Evolutionary conservation across 2,113 vertebrate species (phyloP).

Genomic region (Hippocampus barbouri): DNA sequence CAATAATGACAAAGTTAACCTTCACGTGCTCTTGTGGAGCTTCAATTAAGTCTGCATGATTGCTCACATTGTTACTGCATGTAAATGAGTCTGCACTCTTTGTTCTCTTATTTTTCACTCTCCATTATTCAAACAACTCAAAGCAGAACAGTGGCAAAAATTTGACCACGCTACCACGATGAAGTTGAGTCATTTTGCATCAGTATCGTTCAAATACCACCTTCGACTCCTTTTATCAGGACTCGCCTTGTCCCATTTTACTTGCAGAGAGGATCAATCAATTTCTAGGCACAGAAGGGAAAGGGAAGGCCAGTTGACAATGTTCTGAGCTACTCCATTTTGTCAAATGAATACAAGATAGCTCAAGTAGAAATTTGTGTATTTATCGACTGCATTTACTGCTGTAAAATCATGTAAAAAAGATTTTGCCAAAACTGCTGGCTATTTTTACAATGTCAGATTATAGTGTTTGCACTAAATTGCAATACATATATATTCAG

Average conservation of each 20-base stretch:
- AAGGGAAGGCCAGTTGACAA: too few relatives aligned
- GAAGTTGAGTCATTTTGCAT: neutral
- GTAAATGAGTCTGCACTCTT: slow-evolving; percentile 42
- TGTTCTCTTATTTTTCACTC: slow-evolving; percentile 31
- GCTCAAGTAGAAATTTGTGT: too few relatives aligned
- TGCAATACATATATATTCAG: neutral
- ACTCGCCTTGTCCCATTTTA: neutral
- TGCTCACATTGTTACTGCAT: slow-evolving; percentile 57
- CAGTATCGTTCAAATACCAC: neutral
- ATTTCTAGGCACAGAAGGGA: neutral
- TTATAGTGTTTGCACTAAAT: too few relatives aligned
- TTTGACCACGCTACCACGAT: slow-evolving; percentile 10
- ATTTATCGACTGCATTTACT: too few relatives aligned
- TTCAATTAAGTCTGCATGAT: slow-evolving; percentile 63
- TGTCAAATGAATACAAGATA: too few relatives aligned
- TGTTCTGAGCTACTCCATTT: neutral
- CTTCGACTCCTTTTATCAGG: neutral
- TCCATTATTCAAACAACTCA: slow-evolving; percentile 11
- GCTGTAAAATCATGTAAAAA: too few relatives aligned
- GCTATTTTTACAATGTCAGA: too few relatives aligned
- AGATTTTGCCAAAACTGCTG: too few relatives aligned
- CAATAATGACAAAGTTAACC: slow-evolving; percentile 61
- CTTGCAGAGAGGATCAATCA: neutral
- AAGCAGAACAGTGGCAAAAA: neutral
- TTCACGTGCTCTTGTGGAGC: slow-evolving; percentile 57